Evolutionary conservation across 2,888 invertebrate species (phyloP).

Genomic region (Plagodis dolabraria): DNA sequence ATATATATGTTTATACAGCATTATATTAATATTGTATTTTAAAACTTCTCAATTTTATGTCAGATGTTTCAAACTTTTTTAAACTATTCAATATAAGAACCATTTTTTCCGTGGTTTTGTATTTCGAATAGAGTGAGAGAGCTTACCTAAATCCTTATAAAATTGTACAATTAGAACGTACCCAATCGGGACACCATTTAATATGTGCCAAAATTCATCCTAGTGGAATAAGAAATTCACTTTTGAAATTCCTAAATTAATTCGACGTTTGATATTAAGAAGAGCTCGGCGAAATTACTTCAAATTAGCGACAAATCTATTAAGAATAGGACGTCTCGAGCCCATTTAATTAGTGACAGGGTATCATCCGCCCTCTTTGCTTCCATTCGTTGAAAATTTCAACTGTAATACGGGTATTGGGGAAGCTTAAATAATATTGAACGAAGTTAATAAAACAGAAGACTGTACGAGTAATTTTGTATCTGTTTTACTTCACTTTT

Average conservation of each 20-base stretch:
- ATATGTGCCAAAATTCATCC: slow-evolving; percentile 20
- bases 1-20: slow-evolving; percentile 7
- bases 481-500: slow-evolving; percentile 28
- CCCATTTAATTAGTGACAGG: slow-evolving; percentile 82
- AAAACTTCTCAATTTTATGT: no score
- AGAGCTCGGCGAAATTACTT: slow-evolving; percentile 65
- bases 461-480: slow-evolving; percentile 45
- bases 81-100: no score
- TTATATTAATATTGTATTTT: neutral
- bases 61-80: no score
- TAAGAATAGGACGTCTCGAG: slow-evolving; percentile 74
- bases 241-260: slow-evolving; percentile 52
- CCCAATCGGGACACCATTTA: slow-evolving; percentile 12
- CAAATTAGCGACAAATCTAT: slow-evolving; percentile 82
- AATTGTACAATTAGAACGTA: neutral
- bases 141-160: neutral
- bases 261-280: slow-evolving; percentile 64
- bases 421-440: slow-evolving; percentile 74
- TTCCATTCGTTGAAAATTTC: slow-evolving; percentile 71
- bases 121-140: no score
- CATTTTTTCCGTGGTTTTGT: no score
- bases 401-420: slow-evolving; percentile 72
- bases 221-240: slow-evolving; percentile 27
- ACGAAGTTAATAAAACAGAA: slow-evolving; percentile 54
- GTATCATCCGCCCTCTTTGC: slow-evolving; percentile 77